Evolutionary conservation across 1,140 invertebrate genomes (phyloP).

Genomic region (Nilaparvata lugens): DNA sequence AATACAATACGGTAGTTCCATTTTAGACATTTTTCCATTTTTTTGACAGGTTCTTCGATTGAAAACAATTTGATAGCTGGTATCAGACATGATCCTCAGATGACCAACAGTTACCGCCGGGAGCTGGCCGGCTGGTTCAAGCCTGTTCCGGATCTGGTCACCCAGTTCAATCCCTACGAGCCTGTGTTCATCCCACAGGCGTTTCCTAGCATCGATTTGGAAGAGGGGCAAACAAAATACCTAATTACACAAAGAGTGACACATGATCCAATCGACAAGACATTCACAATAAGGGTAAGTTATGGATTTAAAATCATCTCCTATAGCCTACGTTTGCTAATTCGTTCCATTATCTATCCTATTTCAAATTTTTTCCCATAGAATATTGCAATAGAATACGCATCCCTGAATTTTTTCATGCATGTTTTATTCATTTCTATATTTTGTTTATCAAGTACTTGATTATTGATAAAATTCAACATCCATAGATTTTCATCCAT

Average conservation of each 20-base stretch:
- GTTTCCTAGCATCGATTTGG: conserved; percentile 50
- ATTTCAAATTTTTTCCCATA: neutral
- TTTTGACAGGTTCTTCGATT: conserved; percentile 37
- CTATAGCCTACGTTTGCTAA: neutral
- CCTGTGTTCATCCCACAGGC: conserved; percentile 54
- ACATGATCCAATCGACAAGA: conserved; percentile 44
- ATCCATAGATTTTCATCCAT: no score
- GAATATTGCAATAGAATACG: no score
- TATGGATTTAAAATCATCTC: neutral
- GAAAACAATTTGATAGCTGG: conserved; percentile 81
- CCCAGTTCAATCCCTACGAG: conserved; percentile 49
- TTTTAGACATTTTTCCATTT: no score
- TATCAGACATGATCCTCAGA: conserved; percentile 83
- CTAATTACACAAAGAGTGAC: conserved; percentile 57
- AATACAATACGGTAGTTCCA: no score
- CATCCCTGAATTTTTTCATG: no score
- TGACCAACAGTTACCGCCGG: conserved; percentile 73
- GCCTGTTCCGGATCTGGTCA: conserved; percentile 49
- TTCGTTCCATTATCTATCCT: neutral
- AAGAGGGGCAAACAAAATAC: conserved; percentile 65
- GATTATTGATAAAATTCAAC: no score
- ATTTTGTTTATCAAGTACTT: no score
- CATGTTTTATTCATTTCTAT: no score
- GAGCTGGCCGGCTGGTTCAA: conserved; percentile 90
- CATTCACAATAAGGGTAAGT: conserved; percentile 35